phyloP scores from a whole-genome alignment of 37 sponge, comb jelly and placozoan species.

The Petrosia ficiformis region DNA sequence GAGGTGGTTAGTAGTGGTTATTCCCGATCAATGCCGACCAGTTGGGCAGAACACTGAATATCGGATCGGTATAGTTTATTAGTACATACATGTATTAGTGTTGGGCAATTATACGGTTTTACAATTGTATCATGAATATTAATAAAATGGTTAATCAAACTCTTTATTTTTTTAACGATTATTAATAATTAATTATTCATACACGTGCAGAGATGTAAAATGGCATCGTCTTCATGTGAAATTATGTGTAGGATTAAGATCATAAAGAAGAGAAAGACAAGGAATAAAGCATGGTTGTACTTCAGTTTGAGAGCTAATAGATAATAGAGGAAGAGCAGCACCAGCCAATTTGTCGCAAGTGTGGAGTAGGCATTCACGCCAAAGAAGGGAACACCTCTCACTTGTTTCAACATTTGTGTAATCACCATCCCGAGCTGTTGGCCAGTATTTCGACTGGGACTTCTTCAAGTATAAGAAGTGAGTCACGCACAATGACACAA shows the following conservation, averaged over 20 bases:
- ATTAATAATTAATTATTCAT: no score
- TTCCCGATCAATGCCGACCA: no score
- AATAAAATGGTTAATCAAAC: no score
- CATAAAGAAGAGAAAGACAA: not conserved
- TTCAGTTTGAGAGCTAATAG: not conserved
- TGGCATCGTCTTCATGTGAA: not conserved
- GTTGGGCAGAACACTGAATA: no score
- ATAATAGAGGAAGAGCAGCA: not conserved
- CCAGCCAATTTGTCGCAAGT: constrained; percentile 11
- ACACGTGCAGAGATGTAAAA: no score
- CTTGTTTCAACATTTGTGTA: no score
- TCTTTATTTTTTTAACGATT: no score
- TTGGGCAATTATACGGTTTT: no score
- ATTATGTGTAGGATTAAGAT: not conserved
- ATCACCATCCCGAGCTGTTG: not conserved
- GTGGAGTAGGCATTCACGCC: not conserved
- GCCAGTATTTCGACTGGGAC: not conserved
- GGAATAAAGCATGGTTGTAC: not conserved
- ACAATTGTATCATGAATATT: no score
- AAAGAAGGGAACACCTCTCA: constrained; percentile 11
- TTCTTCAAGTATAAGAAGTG: not conserved
- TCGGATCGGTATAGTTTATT: no score
- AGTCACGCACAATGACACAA: constrained; percentile 5
- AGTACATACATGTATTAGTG: no score
- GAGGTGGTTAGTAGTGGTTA: no score